Evolutionary conservation across 2,113 vertebrate species (phyloP).

Genomic region (Holacanthus passer): DNA sequence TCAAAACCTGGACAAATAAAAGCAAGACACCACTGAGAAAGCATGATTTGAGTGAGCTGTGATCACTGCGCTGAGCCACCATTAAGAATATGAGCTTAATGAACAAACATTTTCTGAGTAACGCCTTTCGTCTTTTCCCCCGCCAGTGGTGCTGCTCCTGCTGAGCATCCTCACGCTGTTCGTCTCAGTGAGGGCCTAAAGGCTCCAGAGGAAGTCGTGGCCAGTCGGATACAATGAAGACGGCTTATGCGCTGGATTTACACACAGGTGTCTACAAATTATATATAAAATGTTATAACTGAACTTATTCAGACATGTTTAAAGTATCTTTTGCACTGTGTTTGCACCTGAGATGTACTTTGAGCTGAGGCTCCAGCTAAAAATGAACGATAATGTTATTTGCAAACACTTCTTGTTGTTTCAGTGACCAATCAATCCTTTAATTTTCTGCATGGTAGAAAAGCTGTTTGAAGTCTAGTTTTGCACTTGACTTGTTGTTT

Average conservation of each 20-base stretch:
- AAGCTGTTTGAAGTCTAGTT: not conserved
- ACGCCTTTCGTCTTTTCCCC: not conserved
- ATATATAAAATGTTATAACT: not conserved
- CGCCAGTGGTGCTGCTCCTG: conserved; percentile 50
- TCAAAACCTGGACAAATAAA: not conserved
- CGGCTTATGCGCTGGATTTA: not conserved
- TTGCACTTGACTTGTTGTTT: too few species aligned
- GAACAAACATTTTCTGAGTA: not conserved
- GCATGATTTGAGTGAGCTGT: not conserved
- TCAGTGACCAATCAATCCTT: not conserved
- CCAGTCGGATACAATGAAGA: conserved; percentile 1
- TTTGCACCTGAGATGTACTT: not conserved
- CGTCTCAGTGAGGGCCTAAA: conserved; percentile 17
- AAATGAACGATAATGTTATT: not conserved
- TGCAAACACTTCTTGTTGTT: not conserved
- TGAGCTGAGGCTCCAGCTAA: not conserved
- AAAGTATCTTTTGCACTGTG: conserved; percentile 9
- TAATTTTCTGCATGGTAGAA: not conserved
- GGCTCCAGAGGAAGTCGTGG: not conserved
- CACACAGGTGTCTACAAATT: not conserved
- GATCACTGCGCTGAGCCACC: not conserved
- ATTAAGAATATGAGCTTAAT: not conserved
- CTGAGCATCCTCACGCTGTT: conserved; percentile 37
- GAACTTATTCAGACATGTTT: not conserved
- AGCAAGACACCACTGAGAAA: not conserved